Evolutionary conservation across 2,888 invertebrate species (phyloP).

Genomic region (Ptychoptera contaminata): DNA sequence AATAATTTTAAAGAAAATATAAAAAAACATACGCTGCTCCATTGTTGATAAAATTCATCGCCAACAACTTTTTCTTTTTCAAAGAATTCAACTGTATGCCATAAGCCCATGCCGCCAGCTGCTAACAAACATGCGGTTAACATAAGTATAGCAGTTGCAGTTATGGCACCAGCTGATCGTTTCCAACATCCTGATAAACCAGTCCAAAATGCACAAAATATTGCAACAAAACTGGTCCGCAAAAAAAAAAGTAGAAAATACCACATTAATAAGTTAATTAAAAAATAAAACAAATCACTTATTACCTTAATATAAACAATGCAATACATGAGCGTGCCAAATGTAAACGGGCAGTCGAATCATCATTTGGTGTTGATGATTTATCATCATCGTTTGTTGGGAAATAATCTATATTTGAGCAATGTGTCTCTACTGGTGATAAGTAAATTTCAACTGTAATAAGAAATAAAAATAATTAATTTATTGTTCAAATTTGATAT

Average conservation of each 20-base stretch:
- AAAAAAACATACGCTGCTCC: conserved; percentile 55
- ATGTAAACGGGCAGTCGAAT: conserved; percentile 68
- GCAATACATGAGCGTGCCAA: conserved; percentile 90
- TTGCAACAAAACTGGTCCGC: conserved; percentile 75
- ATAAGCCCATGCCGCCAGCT: conserved; percentile 88
- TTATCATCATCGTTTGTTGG: conserved; percentile 35
- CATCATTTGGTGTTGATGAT: conserved; percentile 27
- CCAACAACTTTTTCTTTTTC: conserved; percentile 89
- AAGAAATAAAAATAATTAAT: neutral
- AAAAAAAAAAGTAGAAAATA: neutral
- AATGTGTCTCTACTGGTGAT: conserved; percentile 87
- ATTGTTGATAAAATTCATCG: conserved; percentile 82
- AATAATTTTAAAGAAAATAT: neutral
- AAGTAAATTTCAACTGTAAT: conserved; percentile 71
- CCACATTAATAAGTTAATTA: neutral
- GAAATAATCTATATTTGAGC: conserved; percentile 88
- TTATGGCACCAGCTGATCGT: conserved; percentile 83
- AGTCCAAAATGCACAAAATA: conserved; percentile 89
- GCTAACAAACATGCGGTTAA: conserved; percentile 59
- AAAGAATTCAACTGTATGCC: conserved; percentile 93
- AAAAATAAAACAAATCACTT: neutral
- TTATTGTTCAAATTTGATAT: neutral
- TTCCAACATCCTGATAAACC: conserved; percentile 96
- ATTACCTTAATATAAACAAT: conserved; percentile 59
- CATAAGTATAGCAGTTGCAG: conserved; percentile 67